Base-by-base conservation (phyloP, 2,113 vertebrate genomes). In the Mirounga angustirostris region DNA sequence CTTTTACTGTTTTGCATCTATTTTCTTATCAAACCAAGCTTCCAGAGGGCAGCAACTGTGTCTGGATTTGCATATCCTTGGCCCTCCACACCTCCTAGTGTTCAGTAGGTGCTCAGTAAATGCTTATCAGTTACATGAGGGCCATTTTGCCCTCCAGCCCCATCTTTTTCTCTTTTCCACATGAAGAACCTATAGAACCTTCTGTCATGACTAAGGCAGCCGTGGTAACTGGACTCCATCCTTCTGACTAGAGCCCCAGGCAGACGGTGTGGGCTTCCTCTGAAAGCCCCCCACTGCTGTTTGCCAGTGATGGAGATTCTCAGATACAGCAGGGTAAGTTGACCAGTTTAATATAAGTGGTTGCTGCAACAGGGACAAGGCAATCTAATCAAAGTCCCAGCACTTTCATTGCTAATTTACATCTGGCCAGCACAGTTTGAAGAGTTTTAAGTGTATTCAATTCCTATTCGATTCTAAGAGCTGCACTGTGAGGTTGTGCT, bases 21-120 rank as follows among this genome's bases (percentile, higher is more conserved):
- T 76, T 82, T 89, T 59, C 59, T 96, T 86, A 81, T 82, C 22
- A 85, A 94, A 91, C 22, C 65, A 93, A 80, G 9, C 28, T 54
- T 91, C 16, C 22, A 40, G 63, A 71, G 40, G 40, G 28, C 1
- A 93, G 46, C 1, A 0, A 43, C 13, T 19, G 2, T 26, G 30
- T 79, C 30, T n/a, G 43, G 30, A 26, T 56, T 79, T 92, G 52
- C 21, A 11, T 5, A 40, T 28, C 50, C 12, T 90, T 1, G 3
- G 21, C 13, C 50, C 13, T 74, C 14, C 5, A 21, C 0, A 33
- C 30, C 83, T 63, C 61, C 71, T 65, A 54, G 56, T 9, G 43
- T 58, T 94, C 22, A 59, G 43, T 8, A 89, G 30, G 54, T 65
- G 33, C 6, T 74, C 78, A 46, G 30, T 59, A 56, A 71, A 63